Evolutionary conservation across 2,888 invertebrate genomes (phyloP), one percentile per base, ranked within the genome.

Genomic region (Arctia plantaginis): DNA sequence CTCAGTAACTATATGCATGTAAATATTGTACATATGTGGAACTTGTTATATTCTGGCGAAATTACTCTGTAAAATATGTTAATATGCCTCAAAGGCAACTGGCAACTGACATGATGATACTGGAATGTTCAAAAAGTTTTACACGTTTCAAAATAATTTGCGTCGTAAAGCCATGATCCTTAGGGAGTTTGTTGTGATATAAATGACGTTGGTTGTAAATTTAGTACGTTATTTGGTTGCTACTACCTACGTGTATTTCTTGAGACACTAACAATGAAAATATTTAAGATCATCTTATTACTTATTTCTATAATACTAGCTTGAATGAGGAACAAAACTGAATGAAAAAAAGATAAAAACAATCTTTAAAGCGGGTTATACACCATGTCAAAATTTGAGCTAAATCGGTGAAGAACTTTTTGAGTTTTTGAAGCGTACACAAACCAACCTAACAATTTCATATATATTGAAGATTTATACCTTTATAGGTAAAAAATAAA

Each of bases 1-100:
- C 65, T 69, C 20, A 23, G 39, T 47, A 3, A 8, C 8, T 30
- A 23, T 74, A 69, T 71, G 44, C 62, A 69, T 41, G n/a, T n/a
- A n/a, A 62, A n/a, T n/a, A n/a, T n/a, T n/a, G n/a, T n/a, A 77
- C 80, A 30, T 62, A 62, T 30, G 15, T 27, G 15, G 59, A 59
- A 27, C 30, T 80, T 64, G 47, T 67, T 66, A 64, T 44, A 66
- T 55, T 18, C 44, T 2, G 27, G 39, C 7, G 13, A n/a, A 33
- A 72, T 72, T 77, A 80, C 72, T 73, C 20, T 18, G 64, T n/a
- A 23, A 66, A 33, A 72, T 76, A 75, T 47, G 68, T 23, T 51
- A 73, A 69, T 69, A 23, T 41, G 65, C 39, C 72, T 64, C 59
- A 74, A 76, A 78, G 69, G 44, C 44, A 33, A 51, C 44, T 72